phyloP scores from a whole-genome alignment of 2,888 invertebrate genomes.

The Chalcis sispes region DNA sequence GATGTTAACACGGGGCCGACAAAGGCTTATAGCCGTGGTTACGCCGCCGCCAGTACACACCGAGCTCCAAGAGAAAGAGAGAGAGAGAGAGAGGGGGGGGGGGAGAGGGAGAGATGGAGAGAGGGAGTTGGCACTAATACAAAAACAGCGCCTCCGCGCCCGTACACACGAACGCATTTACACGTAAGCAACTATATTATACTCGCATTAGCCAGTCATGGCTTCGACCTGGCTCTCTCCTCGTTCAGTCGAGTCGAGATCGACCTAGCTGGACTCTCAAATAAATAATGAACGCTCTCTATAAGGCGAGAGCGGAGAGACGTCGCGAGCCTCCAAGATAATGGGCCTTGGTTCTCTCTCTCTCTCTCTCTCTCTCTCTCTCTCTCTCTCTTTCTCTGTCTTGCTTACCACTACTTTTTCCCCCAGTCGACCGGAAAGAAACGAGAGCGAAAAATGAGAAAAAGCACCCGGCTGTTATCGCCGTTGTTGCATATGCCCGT shows the following conservation, averaged over 20 bases:
- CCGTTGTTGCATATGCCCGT: not conserved
- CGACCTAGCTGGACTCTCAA: slow-evolving; percentile 56
- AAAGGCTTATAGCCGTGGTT: slow-evolving; percentile 57
- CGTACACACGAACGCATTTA: slow-evolving; percentile 8
- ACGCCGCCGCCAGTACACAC: not conserved
- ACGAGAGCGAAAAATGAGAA: slow-evolving; percentile 24
- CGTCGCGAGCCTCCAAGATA: slow-evolving; percentile 30
- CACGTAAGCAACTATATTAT: slow-evolving; percentile 58
- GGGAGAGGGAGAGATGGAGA: not conserved
- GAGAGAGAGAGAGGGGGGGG: not conserved
- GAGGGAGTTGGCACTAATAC: not conserved
- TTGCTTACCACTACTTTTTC: no score
- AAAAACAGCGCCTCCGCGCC: not conserved
- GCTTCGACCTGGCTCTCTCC: slow-evolving; percentile 49
- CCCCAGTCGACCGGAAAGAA: slow-evolving; percentile 21
- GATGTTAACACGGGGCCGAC: slow-evolving; percentile 62
- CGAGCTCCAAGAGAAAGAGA: not conserved
- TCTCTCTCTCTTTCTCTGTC: slow-evolving; percentile 9
- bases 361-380: not conserved
- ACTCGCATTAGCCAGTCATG: slow-evolving; percentile 61
- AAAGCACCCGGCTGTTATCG: not conserved
- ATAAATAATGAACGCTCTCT: slow-evolving; percentile 62
- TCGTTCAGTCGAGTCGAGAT: slow-evolving; percentile 19
- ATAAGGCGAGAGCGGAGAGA: slow-evolving; percentile 48
- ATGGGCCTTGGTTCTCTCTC: slow-evolving; percentile 6